These are phyloP conservation scores for Platyscapa corneri DNA, from an alignment of 1,140 invertebrate species.

Conservation along the genomic window DNA sequence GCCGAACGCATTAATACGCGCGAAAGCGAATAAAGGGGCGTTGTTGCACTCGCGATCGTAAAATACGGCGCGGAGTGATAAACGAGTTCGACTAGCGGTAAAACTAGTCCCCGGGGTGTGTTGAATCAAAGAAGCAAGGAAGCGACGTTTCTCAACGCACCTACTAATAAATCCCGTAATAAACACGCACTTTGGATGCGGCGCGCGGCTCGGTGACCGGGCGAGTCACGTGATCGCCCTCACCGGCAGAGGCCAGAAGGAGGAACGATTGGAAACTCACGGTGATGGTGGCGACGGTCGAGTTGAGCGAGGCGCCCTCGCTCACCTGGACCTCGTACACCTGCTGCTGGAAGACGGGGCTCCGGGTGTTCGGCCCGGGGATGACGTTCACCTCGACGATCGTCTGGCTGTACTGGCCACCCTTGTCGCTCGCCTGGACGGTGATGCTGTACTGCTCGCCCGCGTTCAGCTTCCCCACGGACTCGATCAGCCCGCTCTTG, in stretches of 20 bases:
- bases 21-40: too few species aligned
- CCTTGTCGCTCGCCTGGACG: constrained; percentile 84
- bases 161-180: too few species aligned
- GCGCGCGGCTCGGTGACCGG: too few species aligned
- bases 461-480: constrained; percentile 84
- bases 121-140: too few species aligned
- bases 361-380: constrained; percentile 88
- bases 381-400: constrained; percentile 88
- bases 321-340: constrained; percentile 91
- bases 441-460: constrained; percentile 93
- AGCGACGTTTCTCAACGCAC: neutral
- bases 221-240: too few species aligned
- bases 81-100: neutral
- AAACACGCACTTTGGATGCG: too few species aligned
- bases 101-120: neutral
- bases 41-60: too few species aligned
- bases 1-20: too few species aligned
- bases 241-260: too few species aligned
- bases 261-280: constrained; percentile 67
- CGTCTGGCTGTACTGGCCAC: constrained; percentile 83
- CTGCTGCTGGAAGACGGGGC: constrained; percentile 85
- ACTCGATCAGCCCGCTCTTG: constrained; percentile 84
- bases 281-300: constrained; percentile 83
- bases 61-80: neutral
- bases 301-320: constrained; percentile 89